Base-by-base conservation (phyloP, 1,140 invertebrate genomes). In the Euura lappo region DNA sequence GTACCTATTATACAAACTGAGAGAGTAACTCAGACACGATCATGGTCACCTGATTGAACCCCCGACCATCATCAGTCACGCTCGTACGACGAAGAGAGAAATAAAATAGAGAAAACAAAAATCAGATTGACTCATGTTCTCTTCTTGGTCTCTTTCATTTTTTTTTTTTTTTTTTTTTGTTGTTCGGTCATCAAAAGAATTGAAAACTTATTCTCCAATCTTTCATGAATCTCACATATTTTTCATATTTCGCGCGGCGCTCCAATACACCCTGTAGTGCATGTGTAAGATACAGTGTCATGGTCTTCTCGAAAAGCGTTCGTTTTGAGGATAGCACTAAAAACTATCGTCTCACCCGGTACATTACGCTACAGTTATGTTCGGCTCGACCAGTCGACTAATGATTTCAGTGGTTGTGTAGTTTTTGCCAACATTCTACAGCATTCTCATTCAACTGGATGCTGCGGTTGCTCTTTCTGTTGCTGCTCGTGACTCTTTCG, bases 341-440 rank as follows among this genome's bases (percentile, higher is more conserved):
- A 28, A 28, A 28, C 28, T 64, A 28, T 28, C 51, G 51, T n/a
- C 4, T 68, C 66, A 44, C 44, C 66, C 66, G 66, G 8, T 68
- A 44, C 66, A 68, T 42, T 28, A 44, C 28, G 66, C 42, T 68
- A 42, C 13, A 60, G 10, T 11, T 47, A 60, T 13, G 8, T 11
- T 6, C 43, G 28, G 42, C n/a, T n/a, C 2, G 47, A 65, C 43
- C 79, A 76, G 80, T 85, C 85, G 85, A 87, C 85, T 87, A 87
- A 87, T 87, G 86, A 87, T 87, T 82, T 78, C 80, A 76, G 80
- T 81, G 83, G 73, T 83, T 86, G 84, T 77, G 84, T 8, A 60
- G 84, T 87, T 87, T 87, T 87, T 87, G 85, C 80, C 81, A 81
- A 76, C 86, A 87, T 87, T 87, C 86, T 87, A 87, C 86, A 86